phyloP scores from a whole-genome alignment of 2,888 invertebrate genomes.

The Neoaliturus tenellus region DNA sequence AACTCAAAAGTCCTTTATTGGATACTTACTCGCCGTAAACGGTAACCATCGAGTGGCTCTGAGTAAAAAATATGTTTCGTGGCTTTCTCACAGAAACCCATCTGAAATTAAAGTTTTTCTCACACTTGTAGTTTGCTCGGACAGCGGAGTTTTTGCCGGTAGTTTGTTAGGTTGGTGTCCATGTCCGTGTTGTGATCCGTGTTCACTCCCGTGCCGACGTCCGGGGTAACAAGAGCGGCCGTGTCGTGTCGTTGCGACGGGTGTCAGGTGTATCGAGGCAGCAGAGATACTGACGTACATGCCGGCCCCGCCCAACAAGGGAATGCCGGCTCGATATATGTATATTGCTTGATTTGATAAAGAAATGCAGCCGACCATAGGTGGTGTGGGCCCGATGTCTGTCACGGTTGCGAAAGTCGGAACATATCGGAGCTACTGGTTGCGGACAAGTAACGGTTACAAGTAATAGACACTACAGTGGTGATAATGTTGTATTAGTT shows the following conservation, averaged over 20 bases:
- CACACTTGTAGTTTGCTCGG: not conserved
- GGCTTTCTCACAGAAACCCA: too few species aligned
- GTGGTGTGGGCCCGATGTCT: not conserved
- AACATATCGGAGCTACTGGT: not conserved
- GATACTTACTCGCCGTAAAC: too few species aligned
- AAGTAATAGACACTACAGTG: too few species aligned
- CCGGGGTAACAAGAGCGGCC: not conserved
- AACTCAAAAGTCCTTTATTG: too few species aligned
- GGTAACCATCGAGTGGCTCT: too few species aligned
- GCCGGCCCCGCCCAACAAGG: slow-evolving; percentile 16
- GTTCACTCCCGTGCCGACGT: not conserved
- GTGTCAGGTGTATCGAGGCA: slow-evolving; percentile 2
- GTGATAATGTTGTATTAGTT: too few species aligned
- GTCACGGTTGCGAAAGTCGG: not conserved
- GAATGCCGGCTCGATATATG: slow-evolving; percentile 32
- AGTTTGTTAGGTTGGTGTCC: not conserved
- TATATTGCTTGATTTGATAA: slow-evolving; percentile 46
- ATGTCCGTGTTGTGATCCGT: not conserved
- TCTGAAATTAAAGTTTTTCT: not conserved
- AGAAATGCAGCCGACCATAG: slow-evolving; percentile 40
- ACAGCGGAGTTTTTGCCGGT: not conserved
- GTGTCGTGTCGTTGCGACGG: slow-evolving; percentile 10
- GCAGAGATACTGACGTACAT: not conserved
- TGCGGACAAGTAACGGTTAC: too few species aligned
- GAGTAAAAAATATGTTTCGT: not conserved